A percentile compares a stretch with the other conserved stretches of the same genome.
Evolutionary conservation across 1,140 invertebrate species (phyloP).

Genomic region (Ridgeia piscesae): DNA sequence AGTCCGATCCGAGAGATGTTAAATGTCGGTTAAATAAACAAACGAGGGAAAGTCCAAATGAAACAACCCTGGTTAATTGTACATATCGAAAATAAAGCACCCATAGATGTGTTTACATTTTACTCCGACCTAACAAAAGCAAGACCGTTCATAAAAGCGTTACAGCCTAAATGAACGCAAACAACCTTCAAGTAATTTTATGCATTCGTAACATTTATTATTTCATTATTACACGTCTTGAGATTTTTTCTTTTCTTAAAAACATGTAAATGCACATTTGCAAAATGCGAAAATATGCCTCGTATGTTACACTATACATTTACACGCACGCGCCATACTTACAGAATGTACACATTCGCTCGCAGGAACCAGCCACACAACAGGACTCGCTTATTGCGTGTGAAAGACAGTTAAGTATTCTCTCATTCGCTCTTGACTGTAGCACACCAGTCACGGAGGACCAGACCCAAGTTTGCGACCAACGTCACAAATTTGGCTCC

Average conservation of each 20-base stretch:
- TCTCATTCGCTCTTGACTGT: constrained; percentile 4
- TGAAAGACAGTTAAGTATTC: constrained; percentile 6
- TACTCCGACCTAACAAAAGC: neutral
- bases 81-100: neutral
- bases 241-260: constrained; percentile 1
- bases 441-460: neutral
- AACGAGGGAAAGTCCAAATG: neutral
- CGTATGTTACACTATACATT: constrained; percentile 6
- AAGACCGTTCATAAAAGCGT: neutral
- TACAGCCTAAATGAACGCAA: neutral
- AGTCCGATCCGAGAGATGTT: neutral
- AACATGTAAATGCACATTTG: constrained; percentile 6
- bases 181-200: neutral
- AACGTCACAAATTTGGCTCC: neutral
- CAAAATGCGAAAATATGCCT: neutral
- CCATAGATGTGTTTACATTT: neutral
- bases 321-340: neutral
- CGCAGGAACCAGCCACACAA: constrained; percentile 3
- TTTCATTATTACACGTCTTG: constrained; percentile 6
- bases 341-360: constrained; percentile 1
- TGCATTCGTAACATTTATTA: constrained; percentile 1
- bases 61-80: neutral
- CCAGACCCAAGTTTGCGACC: neutral
- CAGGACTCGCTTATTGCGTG: constrained; percentile 3
- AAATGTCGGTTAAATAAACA: neutral